Conservation (phyloP, 2,797 vertebrate species). For the Oreochromis grahami region DNA sequence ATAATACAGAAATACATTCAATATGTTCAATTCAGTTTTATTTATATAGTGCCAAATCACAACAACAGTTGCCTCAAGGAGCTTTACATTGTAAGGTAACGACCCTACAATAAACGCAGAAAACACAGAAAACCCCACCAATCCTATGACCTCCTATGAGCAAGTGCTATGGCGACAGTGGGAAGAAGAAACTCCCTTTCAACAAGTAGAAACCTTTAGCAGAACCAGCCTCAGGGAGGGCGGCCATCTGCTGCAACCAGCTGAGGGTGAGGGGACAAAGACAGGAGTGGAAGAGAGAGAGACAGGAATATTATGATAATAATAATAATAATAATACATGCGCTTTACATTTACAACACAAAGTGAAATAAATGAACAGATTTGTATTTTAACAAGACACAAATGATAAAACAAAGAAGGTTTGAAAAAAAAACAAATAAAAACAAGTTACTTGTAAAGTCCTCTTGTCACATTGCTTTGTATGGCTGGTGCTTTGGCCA, state of each 20-base stretch:
- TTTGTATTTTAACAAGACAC: not conserved
- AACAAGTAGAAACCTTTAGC: no score
- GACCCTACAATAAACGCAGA: not conserved
- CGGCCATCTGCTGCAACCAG: not conserved
- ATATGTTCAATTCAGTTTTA: not conserved
- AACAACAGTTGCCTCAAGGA: not conserved
- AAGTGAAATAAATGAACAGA: accelerated
- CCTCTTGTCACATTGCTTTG: not conserved
- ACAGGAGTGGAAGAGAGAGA: not conserved
- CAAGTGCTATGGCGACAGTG: not conserved
- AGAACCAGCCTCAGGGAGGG: no score
- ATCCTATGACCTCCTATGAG: not conserved
- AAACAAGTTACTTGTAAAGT: not conserved
- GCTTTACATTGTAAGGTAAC: not conserved
- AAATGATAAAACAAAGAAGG: not conserved
- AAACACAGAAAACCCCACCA: not conserved
- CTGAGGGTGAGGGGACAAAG: not conserved
- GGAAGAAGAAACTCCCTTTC: no score
- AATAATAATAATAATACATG: not conserved
- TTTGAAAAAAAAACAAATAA: not conserved
- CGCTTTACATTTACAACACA: not conserved
- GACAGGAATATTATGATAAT: no score
- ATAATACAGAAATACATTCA: not conserved
- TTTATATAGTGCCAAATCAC: not conserved
- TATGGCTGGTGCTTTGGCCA: not conserved